Percentiles rank a stretch among this genome's conserved stretches.
These are phyloP conservation scores for Chrysotoxum bicinctum DNA, from an alignment of 2,888 invertebrate genomes.

Conservation along the genomic window DNA sequence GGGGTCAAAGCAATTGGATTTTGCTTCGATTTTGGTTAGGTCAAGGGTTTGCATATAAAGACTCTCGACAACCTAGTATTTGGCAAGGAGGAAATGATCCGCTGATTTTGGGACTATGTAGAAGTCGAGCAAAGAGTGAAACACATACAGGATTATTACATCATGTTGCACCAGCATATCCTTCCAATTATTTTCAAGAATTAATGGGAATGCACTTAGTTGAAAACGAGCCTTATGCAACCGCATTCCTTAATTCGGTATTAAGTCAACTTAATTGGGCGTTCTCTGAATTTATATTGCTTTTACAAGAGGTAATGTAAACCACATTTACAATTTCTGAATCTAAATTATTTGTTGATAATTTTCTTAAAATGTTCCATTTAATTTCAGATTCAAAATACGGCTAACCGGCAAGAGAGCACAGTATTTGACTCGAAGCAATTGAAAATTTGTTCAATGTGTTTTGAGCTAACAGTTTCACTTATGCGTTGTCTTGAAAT, in stretches of 20 bases:
- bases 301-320: constrained; percentile 88
- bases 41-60: constrained; percentile 89
- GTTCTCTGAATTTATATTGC: constrained; percentile 92
- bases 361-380: background rate
- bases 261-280: constrained; percentile 93
- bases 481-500: constrained; percentile 91
- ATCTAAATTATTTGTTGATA: background rate
- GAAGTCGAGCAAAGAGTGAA: constrained; percentile 80
- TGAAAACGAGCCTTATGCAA: constrained; percentile 85
- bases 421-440: constrained; percentile 89
- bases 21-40: constrained; percentile 93
- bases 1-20: constrained; percentile 94
- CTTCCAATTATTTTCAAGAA: constrained; percentile 80
- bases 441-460: constrained; percentile 91
- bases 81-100: constrained; percentile 82
- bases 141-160: constrained; percentile 81
- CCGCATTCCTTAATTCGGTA: constrained; percentile 88
- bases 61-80: constrained; percentile 83
- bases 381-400: constrained; percentile 84
- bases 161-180: constrained; percentile 81
- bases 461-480: constrained; percentile 91
- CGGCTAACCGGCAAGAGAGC: constrained; percentile 82
- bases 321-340: background rate
- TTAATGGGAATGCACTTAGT: constrained; percentile 85
- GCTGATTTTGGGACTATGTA: constrained; percentile 77